Conservation (phyloP, 1,140 invertebrate genomes). For the Nephotettix cincticeps region DNA sequence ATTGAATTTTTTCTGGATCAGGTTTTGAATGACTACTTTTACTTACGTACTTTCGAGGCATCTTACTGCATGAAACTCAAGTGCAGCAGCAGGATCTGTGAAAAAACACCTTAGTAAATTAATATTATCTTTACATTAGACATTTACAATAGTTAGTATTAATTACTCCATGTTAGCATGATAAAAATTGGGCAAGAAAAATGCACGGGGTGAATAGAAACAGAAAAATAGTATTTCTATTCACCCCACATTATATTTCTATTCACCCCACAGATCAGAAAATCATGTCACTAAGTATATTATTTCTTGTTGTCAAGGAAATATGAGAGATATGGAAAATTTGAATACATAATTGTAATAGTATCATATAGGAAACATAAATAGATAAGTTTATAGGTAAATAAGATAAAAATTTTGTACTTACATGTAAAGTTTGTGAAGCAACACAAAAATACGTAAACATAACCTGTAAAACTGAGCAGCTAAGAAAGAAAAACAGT, state of each 20-base stretch:
- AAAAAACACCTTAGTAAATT: constrained; percentile 5
- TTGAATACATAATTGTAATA: not conserved
- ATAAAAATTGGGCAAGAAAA: too few relatives aligned
- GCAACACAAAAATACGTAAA: not conserved
- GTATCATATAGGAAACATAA: not conserved
- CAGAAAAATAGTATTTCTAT: not conserved
- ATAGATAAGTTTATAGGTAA: not conserved
- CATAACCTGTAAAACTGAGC: not conserved
- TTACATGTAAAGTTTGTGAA: not conserved
- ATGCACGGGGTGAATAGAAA: too few relatives aligned
- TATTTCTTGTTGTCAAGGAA: not conserved
- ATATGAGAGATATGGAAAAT: not conserved
- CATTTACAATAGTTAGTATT: too few relatives aligned
- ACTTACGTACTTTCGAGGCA: constrained; percentile 9
- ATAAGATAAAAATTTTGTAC: not conserved
- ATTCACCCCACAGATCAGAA: not conserved
- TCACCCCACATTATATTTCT: not conserved
- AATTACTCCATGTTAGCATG: too few relatives aligned
- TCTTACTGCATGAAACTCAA: constrained; percentile 3
- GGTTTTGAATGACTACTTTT: not conserved
- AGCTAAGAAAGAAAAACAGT: not conserved
- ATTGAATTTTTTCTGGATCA: constrained; percentile 6
- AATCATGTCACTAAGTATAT: not conserved
- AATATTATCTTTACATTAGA: too few relatives aligned
- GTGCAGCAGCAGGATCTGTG: constrained; percentile 2